These are phyloP conservation scores for Varanus salvator DNA, from an alignment of 2,113 vertebrate species.

Conservation along the genomic window DNA sequence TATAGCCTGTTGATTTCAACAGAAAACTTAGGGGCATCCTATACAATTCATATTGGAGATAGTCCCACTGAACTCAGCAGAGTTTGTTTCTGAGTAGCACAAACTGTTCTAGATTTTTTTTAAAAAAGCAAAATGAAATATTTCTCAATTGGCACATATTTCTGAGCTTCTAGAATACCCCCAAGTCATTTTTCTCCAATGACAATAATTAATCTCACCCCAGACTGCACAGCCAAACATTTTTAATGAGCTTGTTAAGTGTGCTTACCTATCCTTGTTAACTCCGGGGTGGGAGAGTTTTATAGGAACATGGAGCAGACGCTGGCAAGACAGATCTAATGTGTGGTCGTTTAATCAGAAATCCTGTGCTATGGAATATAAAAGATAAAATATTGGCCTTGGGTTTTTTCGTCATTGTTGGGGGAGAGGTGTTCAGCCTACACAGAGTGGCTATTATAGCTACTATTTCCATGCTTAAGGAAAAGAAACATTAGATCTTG, in stretches of 20 bases:
- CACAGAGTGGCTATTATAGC: slow-evolving; percentile 21
- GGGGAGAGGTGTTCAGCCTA: slow-evolving; percentile 11
- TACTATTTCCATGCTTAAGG: slow-evolving; percentile 49
- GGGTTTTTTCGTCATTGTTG: not conserved
- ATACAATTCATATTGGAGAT: not conserved
- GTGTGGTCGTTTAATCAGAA: slow-evolving; percentile 43
- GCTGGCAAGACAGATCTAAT: slow-evolving; percentile 33
- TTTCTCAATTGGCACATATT: slow-evolving; percentile 18
- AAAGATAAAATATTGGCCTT: slow-evolving; percentile 47
- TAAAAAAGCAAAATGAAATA: not conserved
- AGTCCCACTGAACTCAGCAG: not conserved
- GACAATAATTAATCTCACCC: slow-evolving; percentile 1
- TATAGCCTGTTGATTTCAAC: not conserved
- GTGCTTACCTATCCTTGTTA: slow-evolving; percentile 28
- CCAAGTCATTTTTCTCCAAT: slow-evolving; percentile 32
- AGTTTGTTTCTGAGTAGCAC: not conserved
- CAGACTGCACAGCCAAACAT: slow-evolving; percentile 39
- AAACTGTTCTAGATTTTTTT: not conserved
- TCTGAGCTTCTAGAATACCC: slow-evolving; percentile 3
- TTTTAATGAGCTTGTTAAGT: slow-evolving; percentile 27
- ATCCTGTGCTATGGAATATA: slow-evolving; percentile 11
- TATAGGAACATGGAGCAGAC: slow-evolving; percentile 32
- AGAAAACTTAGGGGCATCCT: not conserved
- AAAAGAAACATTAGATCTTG: slow-evolving; percentile 69
- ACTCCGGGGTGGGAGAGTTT: not conserved